Conservation (phyloP, 2,888 invertebrate species). For the Polyommatus icarus region DNA sequence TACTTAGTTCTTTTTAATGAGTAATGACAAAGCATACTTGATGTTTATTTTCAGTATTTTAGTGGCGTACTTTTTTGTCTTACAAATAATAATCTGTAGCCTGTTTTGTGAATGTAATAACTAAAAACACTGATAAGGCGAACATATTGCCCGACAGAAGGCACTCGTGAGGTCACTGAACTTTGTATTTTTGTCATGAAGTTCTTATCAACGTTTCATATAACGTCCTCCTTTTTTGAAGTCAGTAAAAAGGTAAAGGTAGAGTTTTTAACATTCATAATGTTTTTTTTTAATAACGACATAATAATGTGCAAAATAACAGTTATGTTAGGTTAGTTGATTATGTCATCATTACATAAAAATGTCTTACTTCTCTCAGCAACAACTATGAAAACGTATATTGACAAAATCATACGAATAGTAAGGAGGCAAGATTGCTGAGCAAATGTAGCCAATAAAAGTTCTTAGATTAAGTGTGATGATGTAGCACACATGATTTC, state of each 20-base stretch:
- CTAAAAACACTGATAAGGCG: constrained; percentile 49
- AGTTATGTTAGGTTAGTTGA: no score
- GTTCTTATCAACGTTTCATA: constrained; percentile 35
- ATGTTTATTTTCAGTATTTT: not conserved
- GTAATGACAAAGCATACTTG: not conserved
- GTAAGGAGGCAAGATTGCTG: no score
- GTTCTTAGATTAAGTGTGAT: not conserved
- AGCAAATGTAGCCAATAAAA: not conserved
- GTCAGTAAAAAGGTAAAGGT: not conserved
- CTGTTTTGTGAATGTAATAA: constrained; percentile 44
- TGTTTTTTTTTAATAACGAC: not conserved
- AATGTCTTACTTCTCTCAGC: no score
- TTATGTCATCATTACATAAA: no score
- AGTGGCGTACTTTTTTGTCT: constrained; percentile 12
- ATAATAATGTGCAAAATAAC: no score
- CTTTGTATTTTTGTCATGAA: constrained; percentile 44
- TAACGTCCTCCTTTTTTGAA: constrained; percentile 5
- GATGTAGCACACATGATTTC: constrained; percentile 35
- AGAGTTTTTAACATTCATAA: not conserved
- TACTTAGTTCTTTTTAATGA: no score
- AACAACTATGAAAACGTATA: no score
- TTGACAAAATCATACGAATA: no score
- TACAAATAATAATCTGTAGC: constrained; percentile 18
- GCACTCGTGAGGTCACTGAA: constrained; percentile 53
- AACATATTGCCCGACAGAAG: constrained; percentile 52